Evolutionary conservation across 1,140 invertebrate species (phyloP).

Genomic region (Acromyrmex heyeri): DNA sequence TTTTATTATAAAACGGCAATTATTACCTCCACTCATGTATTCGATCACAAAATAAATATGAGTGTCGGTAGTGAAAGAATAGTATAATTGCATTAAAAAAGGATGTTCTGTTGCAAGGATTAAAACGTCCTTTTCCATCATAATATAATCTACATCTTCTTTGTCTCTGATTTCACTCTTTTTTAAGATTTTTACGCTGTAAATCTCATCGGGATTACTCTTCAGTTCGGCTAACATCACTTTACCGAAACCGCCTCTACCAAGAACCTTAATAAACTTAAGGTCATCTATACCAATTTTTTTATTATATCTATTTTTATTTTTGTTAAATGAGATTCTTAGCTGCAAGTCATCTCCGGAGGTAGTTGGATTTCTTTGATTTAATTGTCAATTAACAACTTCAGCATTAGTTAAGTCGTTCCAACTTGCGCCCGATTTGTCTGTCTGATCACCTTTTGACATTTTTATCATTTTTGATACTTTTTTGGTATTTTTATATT

Average conservation of each 20-base stretch:
- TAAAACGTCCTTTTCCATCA: constrained; percentile 99
- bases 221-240: constrained; percentile 99
- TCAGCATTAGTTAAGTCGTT: too few relatives aligned
- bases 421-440: background rate
- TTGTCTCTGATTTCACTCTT: constrained; percentile 86
- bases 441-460: background rate
- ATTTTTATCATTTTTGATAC: too few relatives aligned
- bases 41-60: constrained; percentile 90
- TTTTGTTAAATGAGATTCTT: constrained; percentile 21
- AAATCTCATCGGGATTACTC: constrained; percentile 96
- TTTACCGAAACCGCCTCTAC: constrained; percentile 99
- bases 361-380: too few relatives aligned
- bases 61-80: too few relatives aligned
- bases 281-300: constrained; percentile 95
- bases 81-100: constrained; percentile 81
- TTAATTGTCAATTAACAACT: too few relatives aligned
- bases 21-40: constrained; percentile 97
- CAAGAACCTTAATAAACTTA: constrained; percentile 98
- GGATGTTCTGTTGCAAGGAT: constrained; percentile 98
- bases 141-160: constrained; percentile 94
- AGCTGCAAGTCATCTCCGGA: too few relatives aligned
- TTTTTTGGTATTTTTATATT: too few relatives aligned
- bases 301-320: constrained; percentile 53
- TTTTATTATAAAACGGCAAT: background rate
- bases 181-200: constrained; percentile 99